Evolutionary conservation across 2,888 invertebrate genomes (phyloP), one percentile per base, ranked within the genome.

Genomic region (Hirtodrosophila histrioides): DNA sequence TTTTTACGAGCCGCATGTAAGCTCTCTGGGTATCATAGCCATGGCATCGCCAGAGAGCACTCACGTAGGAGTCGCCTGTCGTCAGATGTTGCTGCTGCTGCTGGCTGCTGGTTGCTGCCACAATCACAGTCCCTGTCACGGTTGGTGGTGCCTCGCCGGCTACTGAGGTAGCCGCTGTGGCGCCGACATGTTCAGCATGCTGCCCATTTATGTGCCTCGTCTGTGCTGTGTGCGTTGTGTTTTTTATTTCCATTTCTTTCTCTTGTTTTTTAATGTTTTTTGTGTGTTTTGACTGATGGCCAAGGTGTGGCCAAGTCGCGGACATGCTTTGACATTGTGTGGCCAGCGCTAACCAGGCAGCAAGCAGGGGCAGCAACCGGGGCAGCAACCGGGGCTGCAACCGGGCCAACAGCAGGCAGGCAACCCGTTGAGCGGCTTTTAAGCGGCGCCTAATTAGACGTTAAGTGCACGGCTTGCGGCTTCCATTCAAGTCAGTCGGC

Each of bases 1-100:
- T 82, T 82, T 82, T 82, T 82, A 82, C 75, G 86, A 86, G 86
- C 83, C 69, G 62, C 61, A 65, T 85, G 82, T 85, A 81, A 85
- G 85, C 85, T 78, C 67, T 65, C 66, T 73, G 53, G 54, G 68
- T 81, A 84, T 84, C 85, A 75, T 68, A 45, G 75, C 75, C 61
- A 43, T 54, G 66, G 74, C 79, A 83, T 80, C 69, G 81, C 41
- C 62, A 36, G 6, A 50, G 45, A 4, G 7, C 31, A 8, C 57
- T 46, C 82, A 82, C 82, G 82, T 82, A 82, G 82, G 82, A 86
- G 82, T 86, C 74, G 78, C 49, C 39, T 64, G 50, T 62, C 54
- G 62, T 57, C 45, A 41, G 62, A 24, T 36, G 50, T 41, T 41
- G 57, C 39, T 53, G 66, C 41, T 45, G 74, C 45, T 51, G 53